Percentiles rank a stretch among this genome's conserved stretches.
These are phyloP conservation scores for Callosobruchus maculatus DNA, from an alignment of 2,888 invertebrate species.

Conservation along the genomic window DNA sequence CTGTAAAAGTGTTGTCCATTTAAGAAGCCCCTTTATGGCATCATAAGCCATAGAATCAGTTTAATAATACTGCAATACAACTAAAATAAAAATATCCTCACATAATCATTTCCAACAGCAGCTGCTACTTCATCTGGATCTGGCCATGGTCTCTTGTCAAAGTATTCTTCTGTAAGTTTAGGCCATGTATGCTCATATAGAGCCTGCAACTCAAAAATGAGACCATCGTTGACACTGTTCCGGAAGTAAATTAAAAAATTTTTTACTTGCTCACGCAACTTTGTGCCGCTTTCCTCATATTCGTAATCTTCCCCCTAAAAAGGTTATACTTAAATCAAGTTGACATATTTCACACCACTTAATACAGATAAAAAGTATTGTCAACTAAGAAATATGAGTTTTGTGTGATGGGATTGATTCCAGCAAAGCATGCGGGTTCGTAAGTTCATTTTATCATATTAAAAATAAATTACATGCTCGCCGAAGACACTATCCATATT, in stretches of 20 bases:
- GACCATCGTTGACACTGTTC: slow-evolving; percentile 83
- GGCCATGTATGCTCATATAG: slow-evolving; percentile 95
- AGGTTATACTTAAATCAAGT: not conserved
- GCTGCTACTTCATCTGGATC: slow-evolving; percentile 81
- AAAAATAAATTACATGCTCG: not conserved
- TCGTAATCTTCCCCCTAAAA: not conserved
- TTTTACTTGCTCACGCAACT: slow-evolving; percentile 78
- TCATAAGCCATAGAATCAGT: too few species aligned
- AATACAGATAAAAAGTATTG: not conserved
- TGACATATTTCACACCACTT: not conserved
- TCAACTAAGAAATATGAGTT: not conserved
- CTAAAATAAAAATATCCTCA: slow-evolving; percentile 41
- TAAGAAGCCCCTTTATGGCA: too few species aligned
- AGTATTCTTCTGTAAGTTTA: slow-evolving; percentile 92
- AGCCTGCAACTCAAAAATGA: slow-evolving; percentile 88
- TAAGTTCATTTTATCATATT: slow-evolving; percentile 11
- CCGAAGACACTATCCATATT: not conserved
- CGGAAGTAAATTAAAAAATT: slow-evolving; percentile 86
- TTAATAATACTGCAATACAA: not conserved
- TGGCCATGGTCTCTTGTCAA: slow-evolving; percentile 94
- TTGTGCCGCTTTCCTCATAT: slow-evolving; percentile 26
- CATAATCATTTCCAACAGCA: slow-evolving; percentile 69
- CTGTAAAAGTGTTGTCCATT: too few species aligned
- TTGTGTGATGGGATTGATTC: slow-evolving; percentile 40
- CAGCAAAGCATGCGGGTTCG: slow-evolving; percentile 44